These are phyloP conservation scores for Hippocampus mohnikei DNA, from an alignment of 2,113 vertebrate species.

Conservation along the genomic window DNA sequence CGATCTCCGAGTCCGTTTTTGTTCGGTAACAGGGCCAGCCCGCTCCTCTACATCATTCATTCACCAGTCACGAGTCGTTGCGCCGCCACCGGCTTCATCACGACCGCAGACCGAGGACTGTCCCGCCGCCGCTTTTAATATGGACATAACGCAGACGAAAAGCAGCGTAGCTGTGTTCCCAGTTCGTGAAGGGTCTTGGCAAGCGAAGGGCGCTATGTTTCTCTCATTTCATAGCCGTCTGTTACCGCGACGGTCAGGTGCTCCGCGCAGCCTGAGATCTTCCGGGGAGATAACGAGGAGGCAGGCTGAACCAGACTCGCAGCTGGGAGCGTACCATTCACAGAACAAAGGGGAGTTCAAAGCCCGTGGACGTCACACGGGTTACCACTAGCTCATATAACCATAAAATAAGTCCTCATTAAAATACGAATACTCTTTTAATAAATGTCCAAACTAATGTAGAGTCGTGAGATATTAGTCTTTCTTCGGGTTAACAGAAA, in stretches of 20 bases:
- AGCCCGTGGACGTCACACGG: neutral
- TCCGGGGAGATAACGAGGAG: slow-evolving; percentile 45
- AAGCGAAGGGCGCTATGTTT: neutral
- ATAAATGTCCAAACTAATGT: fast-evolving
- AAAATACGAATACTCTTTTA: fast-evolving
- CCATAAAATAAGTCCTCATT: fast-evolving
- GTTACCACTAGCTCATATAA: neutral
- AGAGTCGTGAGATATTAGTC: fast-evolving
- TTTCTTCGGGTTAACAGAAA: neutral
- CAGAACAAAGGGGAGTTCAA: slow-evolving; percentile 19
- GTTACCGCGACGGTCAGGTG: neutral
- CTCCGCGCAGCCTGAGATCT: slow-evolving; percentile 19
- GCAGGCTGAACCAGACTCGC: slow-evolving; percentile 58
- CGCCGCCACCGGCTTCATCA: slow-evolving; percentile 31
- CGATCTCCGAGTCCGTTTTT: neutral
- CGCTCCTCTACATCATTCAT: slow-evolving; percentile 44
- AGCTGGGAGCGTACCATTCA: slow-evolving; percentile 63
- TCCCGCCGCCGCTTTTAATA: slow-evolving; percentile 8
- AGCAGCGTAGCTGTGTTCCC: slow-evolving; percentile 2
- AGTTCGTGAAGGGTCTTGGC: neutral
- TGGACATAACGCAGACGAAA: slow-evolving; percentile 2
- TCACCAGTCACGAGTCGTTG: slow-evolving; percentile 31
- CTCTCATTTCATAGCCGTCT: slow-evolving; percentile 34
- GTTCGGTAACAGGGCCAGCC: slow-evolving; percentile 8
- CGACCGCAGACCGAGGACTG: slow-evolving; percentile 8